Base-by-base conservation (phyloP, 2,797 vertebrate genomes). In the Periparus ater region DNA sequence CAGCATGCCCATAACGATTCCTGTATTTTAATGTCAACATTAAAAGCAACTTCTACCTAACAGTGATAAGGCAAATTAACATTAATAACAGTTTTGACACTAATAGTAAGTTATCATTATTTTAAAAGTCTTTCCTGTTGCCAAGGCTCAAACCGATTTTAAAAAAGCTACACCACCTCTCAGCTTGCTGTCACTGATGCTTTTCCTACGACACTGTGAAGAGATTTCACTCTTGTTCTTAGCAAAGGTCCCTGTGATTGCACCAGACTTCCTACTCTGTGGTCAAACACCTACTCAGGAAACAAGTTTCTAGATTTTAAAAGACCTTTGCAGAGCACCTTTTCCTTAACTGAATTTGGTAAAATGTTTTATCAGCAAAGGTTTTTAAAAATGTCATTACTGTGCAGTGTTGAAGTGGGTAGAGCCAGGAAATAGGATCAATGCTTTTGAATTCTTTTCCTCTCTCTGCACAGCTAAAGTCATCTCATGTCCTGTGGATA, bases 71-170 rank as follows among this genome's bases (percentile, higher is more conserved):
- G 96, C 96, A 97, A 97, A 98, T 97, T 97, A 98, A 97, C 53
- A 82, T 97, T 98, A 98, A 97, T 98, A 98, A 97, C 84, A 93
- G 96, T 97, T 97, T 97, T 98, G 97, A 97, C 97, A 97, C 91
- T 97, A 98, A 98, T 98, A 97, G 96, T 94, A 96, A 97, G 96
- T 97, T 97, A 97, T 95, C 91, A 34, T 88, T 94, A 92, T 96
- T 97, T 96, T 94, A 30, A 79, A 94, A 96, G 89, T 95, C 96
- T 95, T 86, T 96, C 93, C 66, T 91, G 83, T 95, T 96, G 96
- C 94, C 91, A 91, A 95, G 96, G 96, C 96, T 97, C 85, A 92
- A 91, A 73, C 88, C 91, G 86, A 91, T 96, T 85, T 96, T 66
- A 18, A 76, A 93, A 95, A 89, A 93, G 20, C 60, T 45, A 29